phyloP scores from a whole-genome alignment of 2,113 vertebrate genomes.

The Lathamus discolor region DNA sequence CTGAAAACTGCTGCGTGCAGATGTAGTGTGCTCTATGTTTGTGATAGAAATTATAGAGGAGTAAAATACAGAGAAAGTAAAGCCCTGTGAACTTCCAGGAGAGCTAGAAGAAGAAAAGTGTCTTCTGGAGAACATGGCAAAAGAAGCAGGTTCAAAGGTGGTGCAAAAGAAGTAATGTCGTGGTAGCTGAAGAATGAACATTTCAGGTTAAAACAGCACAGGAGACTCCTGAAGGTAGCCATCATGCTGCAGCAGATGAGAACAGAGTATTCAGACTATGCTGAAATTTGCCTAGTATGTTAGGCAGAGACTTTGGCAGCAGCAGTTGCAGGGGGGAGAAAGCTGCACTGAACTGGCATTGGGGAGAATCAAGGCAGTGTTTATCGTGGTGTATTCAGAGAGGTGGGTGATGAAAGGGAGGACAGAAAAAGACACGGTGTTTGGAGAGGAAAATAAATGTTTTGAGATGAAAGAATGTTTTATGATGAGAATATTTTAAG shows the following conservation, averaged over 20 bases:
- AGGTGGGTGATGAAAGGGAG: neutral
- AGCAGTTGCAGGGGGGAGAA: neutral
- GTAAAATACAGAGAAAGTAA: neutral
- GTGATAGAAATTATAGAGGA: neutral
- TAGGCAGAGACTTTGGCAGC: neutral
- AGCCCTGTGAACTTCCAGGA: neutral
- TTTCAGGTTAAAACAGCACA: neutral
- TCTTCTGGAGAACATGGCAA: neutral
- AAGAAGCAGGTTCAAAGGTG: neutral
- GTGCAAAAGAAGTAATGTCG: neutral
- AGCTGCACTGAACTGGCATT: neutral
- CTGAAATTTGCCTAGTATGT: neutral
- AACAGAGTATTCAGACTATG: neutral
- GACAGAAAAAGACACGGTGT: neutral
- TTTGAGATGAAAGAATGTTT: slow-evolving; percentile 17
- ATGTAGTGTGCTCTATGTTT: neutral
- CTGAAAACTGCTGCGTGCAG: neutral
- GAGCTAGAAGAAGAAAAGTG: neutral
- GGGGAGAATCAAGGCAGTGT: neutral
- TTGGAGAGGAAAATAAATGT: neutral
- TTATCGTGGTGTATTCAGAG: neutral
- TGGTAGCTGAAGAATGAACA: neutral
- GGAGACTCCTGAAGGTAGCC: neutral
- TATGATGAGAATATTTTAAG: neutral
- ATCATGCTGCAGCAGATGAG: neutral